A percentile compares a stretch with the other conserved stretches of the same genome.
These are phyloP conservation scores for Anseranas semipalmata DNA, from an alignment of 2,113 vertebrate species.

Conservation along the genomic window DNA sequence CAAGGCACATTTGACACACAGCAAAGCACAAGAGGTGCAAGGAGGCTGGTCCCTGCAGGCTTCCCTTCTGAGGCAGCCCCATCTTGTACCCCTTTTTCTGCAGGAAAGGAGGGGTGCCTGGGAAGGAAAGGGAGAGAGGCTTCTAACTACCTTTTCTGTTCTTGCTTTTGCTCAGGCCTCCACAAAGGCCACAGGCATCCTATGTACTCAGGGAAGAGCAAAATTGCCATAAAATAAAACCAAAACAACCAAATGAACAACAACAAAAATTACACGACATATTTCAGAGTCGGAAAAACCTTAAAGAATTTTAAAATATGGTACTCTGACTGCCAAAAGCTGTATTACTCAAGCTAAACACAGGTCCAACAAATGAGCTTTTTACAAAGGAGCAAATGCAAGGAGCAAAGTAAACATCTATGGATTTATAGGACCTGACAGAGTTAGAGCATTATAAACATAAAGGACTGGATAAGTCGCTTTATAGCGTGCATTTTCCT, in stretches of 20 bases:
- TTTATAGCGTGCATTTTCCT: not conserved
- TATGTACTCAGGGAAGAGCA: not conserved
- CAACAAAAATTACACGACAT: fast-evolving
- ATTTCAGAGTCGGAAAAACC: not conserved
- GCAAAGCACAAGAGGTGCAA: not conserved
- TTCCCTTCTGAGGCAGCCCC: not conserved
- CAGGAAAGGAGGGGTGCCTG: not conserved
- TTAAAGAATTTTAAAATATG: not conserved
- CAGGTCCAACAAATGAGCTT: not conserved
- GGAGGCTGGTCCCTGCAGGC: not conserved
- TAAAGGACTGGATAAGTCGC: not conserved
- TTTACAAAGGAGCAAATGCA: not conserved
- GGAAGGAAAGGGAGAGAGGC: not conserved
- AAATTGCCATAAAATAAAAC: not conserved
- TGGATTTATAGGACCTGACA: not conserved
- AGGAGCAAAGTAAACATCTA: not conserved
- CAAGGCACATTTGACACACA: not conserved
- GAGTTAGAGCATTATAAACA: not conserved
- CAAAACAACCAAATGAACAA: not conserved
- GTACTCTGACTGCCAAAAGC: not conserved
- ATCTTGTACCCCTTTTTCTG: fast-evolving
- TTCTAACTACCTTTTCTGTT: not conserved
- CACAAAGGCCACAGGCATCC: not conserved
- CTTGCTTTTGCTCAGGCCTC: not conserved
- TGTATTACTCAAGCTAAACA: not conserved